Base-by-base conservation (phyloP, 2,888 invertebrate species). In the Camponotus fellah region DNA sequence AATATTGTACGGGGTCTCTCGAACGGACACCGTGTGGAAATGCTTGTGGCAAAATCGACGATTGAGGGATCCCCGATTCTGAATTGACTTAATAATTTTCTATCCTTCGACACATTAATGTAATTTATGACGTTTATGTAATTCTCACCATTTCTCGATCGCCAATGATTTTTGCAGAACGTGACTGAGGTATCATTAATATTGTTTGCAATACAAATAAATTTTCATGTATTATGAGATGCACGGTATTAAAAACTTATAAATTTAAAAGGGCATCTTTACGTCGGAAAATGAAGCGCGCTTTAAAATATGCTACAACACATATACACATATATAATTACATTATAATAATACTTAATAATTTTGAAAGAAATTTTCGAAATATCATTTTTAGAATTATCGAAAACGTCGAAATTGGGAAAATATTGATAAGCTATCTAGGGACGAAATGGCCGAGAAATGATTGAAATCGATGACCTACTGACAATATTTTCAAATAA, bases 1-100 rank as follows among this genome's bases (percentile, higher is more conserved):
- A 90, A 90, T 89, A 86, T 86, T 85, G 76, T 71, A 88, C 34
- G 60, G 53, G 53, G 53, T 53, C 53, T 53, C 53, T 43, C 58
- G 21, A 71, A 49, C 37, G 43, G 34, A 43, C 46, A 37, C 26
- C 26, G 17, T 6, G 68, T 37, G 53, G 21, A 77, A 58, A 82
- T 66, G n/a, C 12, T 77, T 43, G 26, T 34, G 32, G n/a, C 14
- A 21, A n/a, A 49, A 66, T 17, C 26, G 46, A 46, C 40, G 56
- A 32, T 77, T 43, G 40, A 34, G 17, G 12, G 34, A 46, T 14
- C 17, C 32, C 8, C 32, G 40, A 43, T 64, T 17, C 9, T 6
- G 60, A 60, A 26, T 74, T 60, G 40, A 32, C n/a, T 74, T 32
- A 43, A 43, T 74, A 17, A 74, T 43, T 64, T 64, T 9, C 0